Conservation (phyloP, 1,140 invertebrate species). For the Anastatus disparis region DNA sequence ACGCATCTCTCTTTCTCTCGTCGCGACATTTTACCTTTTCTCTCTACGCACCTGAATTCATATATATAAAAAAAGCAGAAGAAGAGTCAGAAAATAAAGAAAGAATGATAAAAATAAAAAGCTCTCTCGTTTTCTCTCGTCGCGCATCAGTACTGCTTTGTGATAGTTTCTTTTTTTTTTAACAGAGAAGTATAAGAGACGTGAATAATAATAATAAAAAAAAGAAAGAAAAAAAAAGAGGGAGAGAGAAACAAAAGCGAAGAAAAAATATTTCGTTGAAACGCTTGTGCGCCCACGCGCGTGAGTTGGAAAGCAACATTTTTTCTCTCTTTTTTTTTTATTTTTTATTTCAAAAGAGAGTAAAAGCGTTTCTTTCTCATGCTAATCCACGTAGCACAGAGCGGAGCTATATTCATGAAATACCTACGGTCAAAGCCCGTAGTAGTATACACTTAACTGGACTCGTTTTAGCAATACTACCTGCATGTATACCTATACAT, state of each 20-base stretch:
- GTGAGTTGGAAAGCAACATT: no score
- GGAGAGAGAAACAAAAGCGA: background rate
- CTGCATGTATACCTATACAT: no score
- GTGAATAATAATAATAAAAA: background rate
- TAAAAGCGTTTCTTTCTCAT: conserved; percentile 65
- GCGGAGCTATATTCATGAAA: conserved; percentile 59
- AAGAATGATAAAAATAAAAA: no score
- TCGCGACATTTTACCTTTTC: background rate
- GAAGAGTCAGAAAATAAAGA: no score
- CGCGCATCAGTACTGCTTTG: background rate
- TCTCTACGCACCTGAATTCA: background rate
- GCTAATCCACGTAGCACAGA: conserved; percentile 57
- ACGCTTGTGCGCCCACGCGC: no score
- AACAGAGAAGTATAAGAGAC: background rate
- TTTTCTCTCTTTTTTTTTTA: no score
- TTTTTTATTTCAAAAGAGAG: no score
- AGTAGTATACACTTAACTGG: no score
- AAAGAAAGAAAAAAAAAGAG: background rate
- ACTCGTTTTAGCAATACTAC: conserved; percentile 53
- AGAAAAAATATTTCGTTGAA: conserved; percentile 18
- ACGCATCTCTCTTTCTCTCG: no score
- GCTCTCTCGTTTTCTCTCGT: background rate
- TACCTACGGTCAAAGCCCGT: conserved; percentile 59
- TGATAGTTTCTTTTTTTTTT: no score
- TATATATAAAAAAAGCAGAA: background rate